These are phyloP conservation scores for Danaus melanippus DNA, from an alignment of 1,140 invertebrate genomes.

Conservation along the genomic window DNA sequence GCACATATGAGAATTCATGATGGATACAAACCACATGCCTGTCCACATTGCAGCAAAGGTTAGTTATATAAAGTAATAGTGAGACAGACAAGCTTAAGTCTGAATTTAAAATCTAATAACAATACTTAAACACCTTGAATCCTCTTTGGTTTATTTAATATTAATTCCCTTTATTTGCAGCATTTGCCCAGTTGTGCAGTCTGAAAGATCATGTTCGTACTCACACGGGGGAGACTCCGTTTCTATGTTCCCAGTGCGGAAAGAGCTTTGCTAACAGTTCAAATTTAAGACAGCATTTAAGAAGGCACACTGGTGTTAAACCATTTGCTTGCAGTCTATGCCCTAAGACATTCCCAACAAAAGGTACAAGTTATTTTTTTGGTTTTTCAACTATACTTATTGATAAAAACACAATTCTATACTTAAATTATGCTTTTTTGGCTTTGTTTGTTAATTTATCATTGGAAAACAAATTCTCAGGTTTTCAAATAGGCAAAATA, in stretches of 20 bases:
- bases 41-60: constrained; percentile 74
- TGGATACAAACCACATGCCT: constrained; percentile 74
- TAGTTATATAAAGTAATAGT: too few species aligned
- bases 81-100: too few species aligned
- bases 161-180: constrained; percentile 35
- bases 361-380: constrained; percentile 51
- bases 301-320: constrained; percentile 75
- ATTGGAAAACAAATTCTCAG: too few species aligned
- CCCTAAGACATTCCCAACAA: constrained; percentile 75
- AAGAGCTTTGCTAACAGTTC: constrained; percentile 76
- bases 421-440: constrained; percentile 2
- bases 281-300: constrained; percentile 75
- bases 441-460: not conserved
- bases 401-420: not conserved
- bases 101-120: too few species aligned
- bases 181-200: constrained; percentile 62
- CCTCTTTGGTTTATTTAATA: too few species aligned
- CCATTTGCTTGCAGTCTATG: constrained; percentile 75
- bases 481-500: too few species aligned
- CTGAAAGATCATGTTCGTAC: constrained; percentile 74
- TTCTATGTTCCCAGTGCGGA: constrained; percentile 76
- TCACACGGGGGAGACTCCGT: constrained; percentile 77
- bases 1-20: constrained; percentile 74
- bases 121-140: too few species aligned
- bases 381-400: too few species aligned